Conservation (phyloP, 2,113 vertebrate species). For the Psammodynastes pulverulentus region DNA sequence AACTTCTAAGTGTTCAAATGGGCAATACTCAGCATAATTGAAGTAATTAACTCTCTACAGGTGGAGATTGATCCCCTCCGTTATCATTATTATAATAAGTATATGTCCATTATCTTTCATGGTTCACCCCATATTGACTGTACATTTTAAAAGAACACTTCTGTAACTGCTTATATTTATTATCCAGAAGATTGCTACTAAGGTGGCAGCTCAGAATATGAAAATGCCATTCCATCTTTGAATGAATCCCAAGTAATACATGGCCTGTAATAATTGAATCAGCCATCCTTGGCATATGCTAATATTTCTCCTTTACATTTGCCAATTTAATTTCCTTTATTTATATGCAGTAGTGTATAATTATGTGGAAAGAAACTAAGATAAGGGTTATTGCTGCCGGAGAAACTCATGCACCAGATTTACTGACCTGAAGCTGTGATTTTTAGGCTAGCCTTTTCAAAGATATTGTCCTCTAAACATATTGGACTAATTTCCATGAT, state of each 20-base stretch:
- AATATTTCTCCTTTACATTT: slow-evolving; percentile 20
- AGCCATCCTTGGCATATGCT: slow-evolving; percentile 14
- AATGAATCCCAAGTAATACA: slow-evolving; percentile 41
- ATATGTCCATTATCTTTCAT: slow-evolving; percentile 27
- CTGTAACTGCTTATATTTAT: neutral
- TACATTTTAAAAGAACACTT: neutral
- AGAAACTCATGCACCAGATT: slow-evolving; percentile 23
- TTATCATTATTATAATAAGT: slow-evolving; percentile 13
- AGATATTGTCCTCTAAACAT: neutral
- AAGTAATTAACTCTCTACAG: neutral
- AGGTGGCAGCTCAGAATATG: slow-evolving; percentile 20
- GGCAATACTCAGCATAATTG: neutral
- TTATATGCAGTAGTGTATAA: slow-evolving; percentile 47
- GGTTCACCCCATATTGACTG: neutral
- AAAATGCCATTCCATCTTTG: slow-evolving; percentile 28
- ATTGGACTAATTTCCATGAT: neutral
- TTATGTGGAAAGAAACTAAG: slow-evolving; percentile 26
- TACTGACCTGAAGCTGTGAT: slow-evolving; percentile 17
- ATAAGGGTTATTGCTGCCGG: slow-evolving; percentile 4
- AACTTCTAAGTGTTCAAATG: neutral
- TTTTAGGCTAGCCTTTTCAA: neutral
- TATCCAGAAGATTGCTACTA: neutral
- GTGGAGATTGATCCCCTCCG: neutral
- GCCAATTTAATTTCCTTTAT: slow-evolving; percentile 51
- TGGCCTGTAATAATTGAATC: slow-evolving; percentile 37